A percentile compares a stretch with the other conserved stretches of the same genome.
phyloP scores from a whole-genome alignment of 2,113 vertebrate species.

The Muscicapa adusta region DNA sequence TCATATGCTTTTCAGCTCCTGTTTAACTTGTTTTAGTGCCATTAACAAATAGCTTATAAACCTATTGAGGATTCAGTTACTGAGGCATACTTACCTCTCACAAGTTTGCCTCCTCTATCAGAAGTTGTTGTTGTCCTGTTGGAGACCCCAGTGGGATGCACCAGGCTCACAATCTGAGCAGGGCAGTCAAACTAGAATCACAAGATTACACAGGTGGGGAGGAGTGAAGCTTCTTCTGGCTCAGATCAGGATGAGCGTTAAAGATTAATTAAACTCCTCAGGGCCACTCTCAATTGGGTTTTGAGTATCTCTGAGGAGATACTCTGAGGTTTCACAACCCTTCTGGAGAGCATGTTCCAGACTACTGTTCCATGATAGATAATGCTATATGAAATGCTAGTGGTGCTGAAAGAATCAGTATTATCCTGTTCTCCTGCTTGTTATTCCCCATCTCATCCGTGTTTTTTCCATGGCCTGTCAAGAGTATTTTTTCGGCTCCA shows the following conservation, averaged over 20 bases:
- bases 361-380: not conserved
- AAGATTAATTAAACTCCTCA: not conserved
- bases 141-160: not conserved
- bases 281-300: not conserved
- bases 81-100: not conserved
- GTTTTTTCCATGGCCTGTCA: not conserved
- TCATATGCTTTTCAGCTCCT: not conserved
- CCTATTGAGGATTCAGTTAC: not conserved
- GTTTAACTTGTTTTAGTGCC: not conserved
- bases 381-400: not conserved
- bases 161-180: not conserved
- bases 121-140: not conserved
- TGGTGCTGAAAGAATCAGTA: not conserved
- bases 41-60: not conserved
- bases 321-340: not conserved
- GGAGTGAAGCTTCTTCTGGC: not conserved
- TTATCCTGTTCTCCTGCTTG: not conserved
- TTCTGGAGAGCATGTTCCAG: not conserved
- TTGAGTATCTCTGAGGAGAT: not conserved
- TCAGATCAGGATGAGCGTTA: not conserved
- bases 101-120: not conserved
- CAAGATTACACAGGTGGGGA: accelerated
- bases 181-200: not conserved
- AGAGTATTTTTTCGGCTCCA: not conserved
- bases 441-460: not conserved